Conservation (phyloP, 2,113 vertebrate species). For the Melanotaenia duboulayi region DNA sequence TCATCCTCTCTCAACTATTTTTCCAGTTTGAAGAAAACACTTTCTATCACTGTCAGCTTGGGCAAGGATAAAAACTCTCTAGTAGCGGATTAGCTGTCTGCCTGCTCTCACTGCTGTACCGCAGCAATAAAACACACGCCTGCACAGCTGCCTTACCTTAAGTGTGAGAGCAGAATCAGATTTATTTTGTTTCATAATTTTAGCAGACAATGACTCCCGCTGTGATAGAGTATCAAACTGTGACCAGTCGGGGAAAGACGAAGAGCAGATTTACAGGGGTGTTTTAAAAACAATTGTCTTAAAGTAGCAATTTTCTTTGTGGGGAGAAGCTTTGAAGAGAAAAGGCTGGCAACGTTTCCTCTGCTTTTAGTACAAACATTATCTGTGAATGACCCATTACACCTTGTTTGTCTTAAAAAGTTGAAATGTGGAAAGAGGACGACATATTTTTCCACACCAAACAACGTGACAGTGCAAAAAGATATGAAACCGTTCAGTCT, state of each 20-base stretch:
- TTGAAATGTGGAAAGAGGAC: constrained; percentile 36
- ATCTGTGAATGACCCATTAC: constrained; percentile 1
- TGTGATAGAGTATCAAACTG: constrained; percentile 57
- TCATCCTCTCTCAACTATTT: constrained; percentile 83
- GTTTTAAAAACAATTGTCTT: constrained; percentile 45
- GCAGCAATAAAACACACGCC: constrained; percentile 78
- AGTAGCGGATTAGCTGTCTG: constrained; percentile 78
- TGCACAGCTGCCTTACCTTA: constrained; percentile 68
- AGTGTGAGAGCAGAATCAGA: constrained; percentile 71
- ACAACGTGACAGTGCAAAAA: constrained; percentile 75
- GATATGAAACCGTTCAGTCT: constrained; percentile 81
- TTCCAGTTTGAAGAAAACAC: constrained; percentile 85
- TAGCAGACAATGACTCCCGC: constrained; percentile 64
- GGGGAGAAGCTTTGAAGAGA: constrained; percentile 18
- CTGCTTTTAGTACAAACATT: constrained; percentile 21
- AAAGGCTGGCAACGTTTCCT: not conserved
- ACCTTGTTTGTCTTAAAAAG: constrained; percentile 50
- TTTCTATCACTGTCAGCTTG: constrained; percentile 85
- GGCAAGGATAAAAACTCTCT: constrained; percentile 80
- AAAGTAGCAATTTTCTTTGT: constrained; percentile 27
- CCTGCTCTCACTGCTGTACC: constrained; percentile 63
- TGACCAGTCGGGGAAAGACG: constrained; percentile 30
- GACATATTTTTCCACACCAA: constrained; percentile 36
- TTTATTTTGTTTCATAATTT: constrained; percentile 74
- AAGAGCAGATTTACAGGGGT: constrained; percentile 35